These are phyloP conservation scores for Melanerpes formicivorus DNA, from an alignment of 2,113 vertebrate species.

Conservation along the genomic window DNA sequence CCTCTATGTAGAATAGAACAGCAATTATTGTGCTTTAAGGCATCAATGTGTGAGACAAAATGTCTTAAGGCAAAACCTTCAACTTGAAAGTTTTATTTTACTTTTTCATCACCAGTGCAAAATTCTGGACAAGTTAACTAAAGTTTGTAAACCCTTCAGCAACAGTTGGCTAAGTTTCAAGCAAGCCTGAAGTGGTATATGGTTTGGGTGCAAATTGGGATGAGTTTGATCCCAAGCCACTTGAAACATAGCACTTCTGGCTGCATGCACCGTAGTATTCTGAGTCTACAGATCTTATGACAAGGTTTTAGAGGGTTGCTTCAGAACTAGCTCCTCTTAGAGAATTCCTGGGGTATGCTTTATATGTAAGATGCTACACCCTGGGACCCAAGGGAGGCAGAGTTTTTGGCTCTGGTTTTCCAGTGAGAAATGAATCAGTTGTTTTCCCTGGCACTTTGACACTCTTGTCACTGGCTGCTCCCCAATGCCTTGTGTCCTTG, in stretches of 20 bases:
- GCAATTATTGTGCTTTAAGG: not conserved
- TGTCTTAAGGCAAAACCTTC: not conserved
- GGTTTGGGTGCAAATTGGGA: conserved; percentile 15
- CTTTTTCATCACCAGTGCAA: conserved; percentile 22
- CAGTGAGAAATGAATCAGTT: not conserved
- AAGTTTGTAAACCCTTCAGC: conserved; percentile 24
- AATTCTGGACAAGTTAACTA: conserved; percentile 27
- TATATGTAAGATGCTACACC: not conserved
- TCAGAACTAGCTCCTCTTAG: not conserved
- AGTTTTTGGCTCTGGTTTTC: not conserved
- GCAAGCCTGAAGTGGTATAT: not conserved
- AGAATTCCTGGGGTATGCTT: not conserved
- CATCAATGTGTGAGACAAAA: not conserved
- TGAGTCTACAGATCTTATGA: not conserved
- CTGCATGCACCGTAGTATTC: not conserved
- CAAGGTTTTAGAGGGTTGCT: not conserved
- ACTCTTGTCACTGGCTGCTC: not conserved
- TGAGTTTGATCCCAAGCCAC: conserved; percentile 19
- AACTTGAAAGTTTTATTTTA: conserved; percentile 8
- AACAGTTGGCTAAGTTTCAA: not conserved
- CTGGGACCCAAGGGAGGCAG: not conserved
- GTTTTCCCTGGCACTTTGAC: not conserved
- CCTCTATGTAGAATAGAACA: not conserved
- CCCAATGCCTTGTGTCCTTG: not conserved
- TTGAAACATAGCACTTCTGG: not conserved